Base-by-base conservation (phyloP, 2,888 invertebrate genomes). In the Podotricha telesiphe region DNA sequence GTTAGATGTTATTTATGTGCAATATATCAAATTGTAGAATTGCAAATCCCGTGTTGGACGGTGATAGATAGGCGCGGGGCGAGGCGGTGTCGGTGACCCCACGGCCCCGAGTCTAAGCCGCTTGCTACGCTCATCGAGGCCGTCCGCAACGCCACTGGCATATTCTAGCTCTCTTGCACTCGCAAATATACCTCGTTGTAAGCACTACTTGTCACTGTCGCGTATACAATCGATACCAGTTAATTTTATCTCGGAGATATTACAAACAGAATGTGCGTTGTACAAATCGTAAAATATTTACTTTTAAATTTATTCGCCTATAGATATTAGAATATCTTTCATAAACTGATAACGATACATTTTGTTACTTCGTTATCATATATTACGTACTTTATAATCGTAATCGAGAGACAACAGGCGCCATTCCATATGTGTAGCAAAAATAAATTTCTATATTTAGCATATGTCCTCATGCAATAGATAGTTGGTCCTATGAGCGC, bases 1-100 rank as follows among this genome's bases (percentile, higher is more conserved):
- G 84, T 80, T 85, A 87, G 84, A 85, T 87, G 6, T 50, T 4
- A n/a, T 62, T 47, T 61, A 47, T 61, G 28, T 34, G 47, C 61
- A 61, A 48, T 37, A 45, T 42, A 59, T 45, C 59, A 59, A 28
- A 59, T 59, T n/a, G 59, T 45, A 34, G 48, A 62, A 34, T 62
- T 11, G 34, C 48, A 62, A 37, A 62, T 48, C 28, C 47, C 62
- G 62, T 45, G 34, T 48, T 53, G 65, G 80, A 77, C 77, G 75
- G 74, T 75, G 75, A 77, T 75, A 77, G 77, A 72, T 61, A 69
- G 77, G 78, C 77, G 80, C 73, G 78, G 77, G 78, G 79, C 80
- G 79, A 65, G 74, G 79, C 74, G 76, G 86, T 88, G 91, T 91
- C 91, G 89, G 82, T 90, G 91, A 91, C 91, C 91, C 85, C 89